Base-by-base conservation (phyloP, 2,888 invertebrate genomes). In the Ferrisia virgata region DNA sequence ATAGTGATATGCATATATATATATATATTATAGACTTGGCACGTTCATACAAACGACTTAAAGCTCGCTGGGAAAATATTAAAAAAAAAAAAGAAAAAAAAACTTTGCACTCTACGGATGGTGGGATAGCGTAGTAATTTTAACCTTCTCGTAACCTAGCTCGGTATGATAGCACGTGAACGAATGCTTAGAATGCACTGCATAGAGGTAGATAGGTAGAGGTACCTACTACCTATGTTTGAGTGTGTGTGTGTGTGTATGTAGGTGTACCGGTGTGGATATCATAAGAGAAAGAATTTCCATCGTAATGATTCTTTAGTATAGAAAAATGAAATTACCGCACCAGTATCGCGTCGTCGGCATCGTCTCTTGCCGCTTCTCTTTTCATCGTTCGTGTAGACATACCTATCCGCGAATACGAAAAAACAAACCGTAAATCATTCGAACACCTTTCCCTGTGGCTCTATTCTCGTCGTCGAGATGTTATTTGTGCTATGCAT, bases 351-450 rank as follows among this genome's bases (percentile, higher is more conserved):
- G n/a, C 47, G 4, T 0, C 72, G n/a, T n/a, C n/a, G 58, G 22
- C 2, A 58, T 3, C 6, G 9, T 58, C 58, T 22, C 22, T n/a
- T 11, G 25, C 58, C 58, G 8, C 25, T 9, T 25, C n/a, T 18
- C 3, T 18, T 13, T 47, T 47, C 47, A 13, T 13, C 47, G 6
- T 47, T 47, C n/a, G n/a, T n/a, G n/a, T n/a, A n/a, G n/a, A n/a
- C n/a, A n/a, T n/a, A n/a, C n/a, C n/a, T n/a, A n/a, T 9, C 53
- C 6, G 11, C 39, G 5, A 39, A 13, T 28, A 28, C 64, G 72
- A 76, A 76, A 76, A 36, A 76, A 76, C 36, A 76, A 64, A 76
- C 72, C 36, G 72, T 76, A 76, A 76, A 76, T 76, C 72, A 76
- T 36, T 36, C 72, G 72, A 36, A 76, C 72, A 36, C 64, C n/a